Percentiles rank a stretch among this genome's conserved stretches.
Conservation (phyloP, 2,113 vertebrate genomes). For the Python bivittatus region DNA sequence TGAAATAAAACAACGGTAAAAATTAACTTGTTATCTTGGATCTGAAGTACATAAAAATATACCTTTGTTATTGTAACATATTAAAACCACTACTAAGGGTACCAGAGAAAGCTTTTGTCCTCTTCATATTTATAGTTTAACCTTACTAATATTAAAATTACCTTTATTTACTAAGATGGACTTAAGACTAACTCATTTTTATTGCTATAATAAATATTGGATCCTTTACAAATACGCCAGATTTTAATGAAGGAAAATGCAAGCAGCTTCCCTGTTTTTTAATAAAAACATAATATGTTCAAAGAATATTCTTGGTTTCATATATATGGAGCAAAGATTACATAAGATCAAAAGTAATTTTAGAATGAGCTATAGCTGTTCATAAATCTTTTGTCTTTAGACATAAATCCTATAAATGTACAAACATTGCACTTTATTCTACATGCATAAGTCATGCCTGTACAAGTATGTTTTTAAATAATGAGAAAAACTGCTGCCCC, state of each 20-base stretch:
- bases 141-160: neutral
- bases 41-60: neutral
- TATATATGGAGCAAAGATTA: neutral
- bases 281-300: neutral
- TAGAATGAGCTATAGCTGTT: neutral
- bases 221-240: neutral
- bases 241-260: conserved; percentile 5
- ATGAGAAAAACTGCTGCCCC: neutral
- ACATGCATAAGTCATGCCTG: neutral
- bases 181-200: conserved; percentile 1
- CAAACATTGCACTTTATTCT: neutral
- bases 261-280: neutral
- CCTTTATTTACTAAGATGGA: neutral
- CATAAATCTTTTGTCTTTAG: conserved; percentile 6
- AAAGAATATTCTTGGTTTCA: neutral
- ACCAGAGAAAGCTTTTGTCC: neutral
- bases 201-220: conserved; percentile 5
- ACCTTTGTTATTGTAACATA: neutral
- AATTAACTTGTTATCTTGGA: neutral
- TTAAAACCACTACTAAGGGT: conserved; percentile 2
- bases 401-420: conserved; percentile 18
- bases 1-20: neutral
- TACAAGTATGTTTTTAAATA: neutral
- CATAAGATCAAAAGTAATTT: neutral
- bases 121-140: neutral